Percentiles rank a stretch among this genome's conserved stretches.
Evolutionary conservation across 2,113 vertebrate species (phyloP).

Genomic region (Oryzias woworae): DNA sequence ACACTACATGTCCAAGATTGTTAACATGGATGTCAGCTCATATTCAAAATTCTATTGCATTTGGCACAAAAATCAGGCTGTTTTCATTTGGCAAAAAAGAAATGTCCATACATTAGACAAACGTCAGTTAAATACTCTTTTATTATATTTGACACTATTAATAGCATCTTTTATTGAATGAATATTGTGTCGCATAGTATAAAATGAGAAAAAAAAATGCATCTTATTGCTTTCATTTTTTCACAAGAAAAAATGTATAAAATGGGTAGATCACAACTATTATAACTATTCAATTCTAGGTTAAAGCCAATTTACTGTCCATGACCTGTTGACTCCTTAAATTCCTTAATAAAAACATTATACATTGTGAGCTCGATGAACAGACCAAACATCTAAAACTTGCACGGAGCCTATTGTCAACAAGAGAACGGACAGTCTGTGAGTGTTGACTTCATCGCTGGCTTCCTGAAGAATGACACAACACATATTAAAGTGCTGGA

Average conservation of each 20-base stretch:
- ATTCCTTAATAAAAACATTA: conserved; percentile 39
- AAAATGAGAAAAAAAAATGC: too few relatives aligned
- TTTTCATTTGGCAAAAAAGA: too few relatives aligned
- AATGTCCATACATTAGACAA: too few relatives aligned
- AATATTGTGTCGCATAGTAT: too few relatives aligned
- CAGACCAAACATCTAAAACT: conserved; percentile 39
- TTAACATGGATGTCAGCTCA: too few relatives aligned
- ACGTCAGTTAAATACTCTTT: too few relatives aligned
- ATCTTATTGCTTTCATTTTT: not conserved
- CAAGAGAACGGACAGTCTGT: conserved; percentile 46
- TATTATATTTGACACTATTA: too few relatives aligned
- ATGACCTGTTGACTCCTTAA: conserved; percentile 10
- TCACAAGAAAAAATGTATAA: conserved; percentile 12
- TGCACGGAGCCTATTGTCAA: conserved; percentile 45
- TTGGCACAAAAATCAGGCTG: too few relatives aligned
- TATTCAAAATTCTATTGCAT: too few relatives aligned
- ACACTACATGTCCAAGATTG: too few relatives aligned
- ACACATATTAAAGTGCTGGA: conserved; percentile 27
- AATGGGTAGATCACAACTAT: conserved; percentile 12
- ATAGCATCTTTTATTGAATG: too few relatives aligned
- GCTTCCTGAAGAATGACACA: conserved; percentile 51
- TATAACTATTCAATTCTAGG: conserved; percentile 10
- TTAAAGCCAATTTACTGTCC: conserved; percentile 20
- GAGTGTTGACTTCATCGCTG: conserved; percentile 51
- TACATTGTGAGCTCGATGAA: conserved; percentile 35